Percentiles rank a stretch among this genome's conserved stretches.
Evolutionary conservation across 2,888 invertebrate species (phyloP).

Genomic region (Cephus sareptanus): DNA sequence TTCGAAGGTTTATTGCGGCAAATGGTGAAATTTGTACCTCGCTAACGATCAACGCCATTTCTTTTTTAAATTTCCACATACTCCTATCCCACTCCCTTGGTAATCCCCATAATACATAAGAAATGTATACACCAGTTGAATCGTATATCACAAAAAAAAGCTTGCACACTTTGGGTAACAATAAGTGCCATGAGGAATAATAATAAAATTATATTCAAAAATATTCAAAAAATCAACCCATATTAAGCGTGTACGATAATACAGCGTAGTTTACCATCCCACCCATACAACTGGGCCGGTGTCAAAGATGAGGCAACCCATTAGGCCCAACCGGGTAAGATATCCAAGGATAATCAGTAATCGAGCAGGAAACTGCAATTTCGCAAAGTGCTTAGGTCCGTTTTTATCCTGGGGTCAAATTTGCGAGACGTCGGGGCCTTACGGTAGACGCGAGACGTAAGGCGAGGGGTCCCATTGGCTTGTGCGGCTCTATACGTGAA

Average conservation of each 20-base stretch:
- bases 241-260: not conserved
- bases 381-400: conserved; percentile 55
- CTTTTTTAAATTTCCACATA: conserved; percentile 24
- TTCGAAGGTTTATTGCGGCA: conserved; percentile 63
- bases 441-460: too few species aligned
- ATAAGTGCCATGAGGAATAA: too few species aligned
- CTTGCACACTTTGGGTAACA: too few species aligned
- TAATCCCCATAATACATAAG: too few species aligned
- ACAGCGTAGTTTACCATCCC: not conserved
- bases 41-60: conserved; percentile 60
- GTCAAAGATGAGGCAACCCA: not conserved
- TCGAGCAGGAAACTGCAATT: conserved; percentile 61
- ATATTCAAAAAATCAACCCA: too few species aligned
- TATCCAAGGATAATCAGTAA: conserved; percentile 21
- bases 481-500: conserved; percentile 14
- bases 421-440: conserved; percentile 37
- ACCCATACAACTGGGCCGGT: not conserved
- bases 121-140: too few species aligned
- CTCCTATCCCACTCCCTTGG: too few species aligned
- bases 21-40: conserved; percentile 66
- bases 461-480: conserved; percentile 23
- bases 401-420: conserved; percentile 57
- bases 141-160: too few species aligned
- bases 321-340: conserved; percentile 1
- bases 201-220: too few species aligned